Evolutionary conservation across 2,113 vertebrate species (phyloP).

Genomic region (Aix galericulata): DNA sequence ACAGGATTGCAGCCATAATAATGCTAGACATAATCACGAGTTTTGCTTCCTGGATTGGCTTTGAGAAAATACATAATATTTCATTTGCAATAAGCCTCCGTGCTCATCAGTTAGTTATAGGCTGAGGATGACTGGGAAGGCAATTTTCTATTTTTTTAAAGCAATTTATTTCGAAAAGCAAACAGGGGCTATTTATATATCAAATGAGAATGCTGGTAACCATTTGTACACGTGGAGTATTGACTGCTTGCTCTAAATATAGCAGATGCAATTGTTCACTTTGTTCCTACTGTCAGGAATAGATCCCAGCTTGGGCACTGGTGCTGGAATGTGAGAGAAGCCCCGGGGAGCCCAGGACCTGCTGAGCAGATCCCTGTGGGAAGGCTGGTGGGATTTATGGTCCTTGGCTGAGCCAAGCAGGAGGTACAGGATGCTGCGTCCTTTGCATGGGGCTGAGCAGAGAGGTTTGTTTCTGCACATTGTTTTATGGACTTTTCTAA

Average conservation of each 20-base stretch:
- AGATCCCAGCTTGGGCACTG: neutral
- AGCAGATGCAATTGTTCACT: constrained; percentile 55
- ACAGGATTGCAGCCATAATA: neutral
- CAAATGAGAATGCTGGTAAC: constrained; percentile 12
- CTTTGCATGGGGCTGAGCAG: neutral
- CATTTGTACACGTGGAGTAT: neutral
- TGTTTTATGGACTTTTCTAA: neutral
- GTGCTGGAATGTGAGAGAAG: constrained; percentile 12
- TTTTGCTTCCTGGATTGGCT: neutral
- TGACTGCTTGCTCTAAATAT: constrained; percentile 70
- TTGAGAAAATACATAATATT: neutral
- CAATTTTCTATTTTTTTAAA: constrained; percentile 29
- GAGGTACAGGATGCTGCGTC: constrained; percentile 17
- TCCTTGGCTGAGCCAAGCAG: neutral
- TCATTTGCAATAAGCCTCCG: neutral
- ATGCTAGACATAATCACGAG: neutral
- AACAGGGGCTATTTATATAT: constrained; percentile 50
- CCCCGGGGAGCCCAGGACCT: neutral
- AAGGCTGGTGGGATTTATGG: constrained; percentile 34
- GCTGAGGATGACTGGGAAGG: constrained; percentile 12
- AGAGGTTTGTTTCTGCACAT: constrained; percentile 20
- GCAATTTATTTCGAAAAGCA: constrained; percentile 6
- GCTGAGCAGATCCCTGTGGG: neutral
- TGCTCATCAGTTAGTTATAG: neutral
- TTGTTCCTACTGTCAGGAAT: constrained; percentile 38